Evolutionary conservation across 2,113 vertebrate species (phyloP), one percentile per base, ranked within the genome.

Genomic region (Apeltes quadracus): DNA sequence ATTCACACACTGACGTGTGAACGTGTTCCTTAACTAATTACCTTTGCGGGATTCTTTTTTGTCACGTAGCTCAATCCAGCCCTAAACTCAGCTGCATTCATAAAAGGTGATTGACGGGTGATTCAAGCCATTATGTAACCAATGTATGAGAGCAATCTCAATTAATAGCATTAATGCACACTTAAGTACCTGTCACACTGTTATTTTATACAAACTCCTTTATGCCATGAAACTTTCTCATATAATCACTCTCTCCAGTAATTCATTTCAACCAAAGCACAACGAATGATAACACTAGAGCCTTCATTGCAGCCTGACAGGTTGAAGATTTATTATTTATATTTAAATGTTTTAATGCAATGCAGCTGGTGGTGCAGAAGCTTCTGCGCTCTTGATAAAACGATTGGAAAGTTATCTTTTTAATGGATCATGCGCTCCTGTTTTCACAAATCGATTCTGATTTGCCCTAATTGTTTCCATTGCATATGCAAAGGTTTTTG

Each of bases 161-260:
- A 18, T 61, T 16, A 20, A 39, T 63, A 48, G 16, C 36, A 61
- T 77, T 58, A 63, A 50, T 43, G 59, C 27, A 41, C 56, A 25
- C 62, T 76, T 36, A 58, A 51, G 61, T 38, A 61, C 72, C 75
- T 76, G 69, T 63, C 51, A 70, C 14, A 23, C 11, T 64, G 34
- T 15, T 4, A 5, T 55, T 55, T 56, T 1, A 5, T 20, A 13
- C 15, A 34, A 23, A 27, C 61, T 50, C 23, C 10, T 61, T 61
- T 64, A 41, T 14, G 3, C 6, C 10, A 14, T 34, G 8, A 32
- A 34, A 34, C 18, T 22, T 44, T 23, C 22, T 3, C 25, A 53
- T 1, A 20, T 0, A 20, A 1, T 1, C 29, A 36, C 3, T 46
- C 50, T 61, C 13, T 23, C 13, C 50, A 51, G 50, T 4, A 46